A percentile compares a stretch with the other conserved stretches of the same genome.
These are phyloP conservation scores for Conus betulinus DNA, from an alignment of 1,140 invertebrate species.

Conservation along the genomic window DNA sequence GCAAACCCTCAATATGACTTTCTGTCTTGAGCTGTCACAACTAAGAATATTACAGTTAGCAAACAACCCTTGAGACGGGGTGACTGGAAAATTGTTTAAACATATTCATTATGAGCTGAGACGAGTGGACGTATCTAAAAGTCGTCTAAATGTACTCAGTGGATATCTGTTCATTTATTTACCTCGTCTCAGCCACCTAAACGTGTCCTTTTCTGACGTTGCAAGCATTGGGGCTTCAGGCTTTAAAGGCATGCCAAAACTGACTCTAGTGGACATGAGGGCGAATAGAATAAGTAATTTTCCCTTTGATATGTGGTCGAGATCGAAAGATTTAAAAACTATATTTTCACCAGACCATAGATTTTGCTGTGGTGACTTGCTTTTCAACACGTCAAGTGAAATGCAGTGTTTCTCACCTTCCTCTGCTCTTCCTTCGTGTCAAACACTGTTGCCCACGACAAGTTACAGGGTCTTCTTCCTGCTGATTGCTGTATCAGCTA, in stretches of 20 bases:
- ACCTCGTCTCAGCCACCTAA: neutral
- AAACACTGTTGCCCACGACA: slow-evolving; percentile 40
- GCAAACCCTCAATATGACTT: neutral
- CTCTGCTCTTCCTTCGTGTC: slow-evolving; percentile 51
- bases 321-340: neutral
- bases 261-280: neutral
- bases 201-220: neutral
- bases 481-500: slow-evolving; percentile 44
- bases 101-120: neutral
- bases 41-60: slow-evolving; percentile 31
- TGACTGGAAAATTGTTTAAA: neutral
- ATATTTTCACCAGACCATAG: slow-evolving; percentile 40
- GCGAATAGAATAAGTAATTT: neutral
- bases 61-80: neutral
- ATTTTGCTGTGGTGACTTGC: slow-evolving; percentile 46
- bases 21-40: neutral
- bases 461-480: no score
- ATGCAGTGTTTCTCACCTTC: slow-evolving; percentile 18
- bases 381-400: slow-evolving; percentile 25
- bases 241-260: neutral
- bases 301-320: neutral
- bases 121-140: neutral
- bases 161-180: neutral
- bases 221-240: neutral
- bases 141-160: neutral